Evolutionary conservation across 1,140 invertebrate species (phyloP), one percentile per base, ranked within the genome.

Genomic region (Agrypnia vestita): DNA sequence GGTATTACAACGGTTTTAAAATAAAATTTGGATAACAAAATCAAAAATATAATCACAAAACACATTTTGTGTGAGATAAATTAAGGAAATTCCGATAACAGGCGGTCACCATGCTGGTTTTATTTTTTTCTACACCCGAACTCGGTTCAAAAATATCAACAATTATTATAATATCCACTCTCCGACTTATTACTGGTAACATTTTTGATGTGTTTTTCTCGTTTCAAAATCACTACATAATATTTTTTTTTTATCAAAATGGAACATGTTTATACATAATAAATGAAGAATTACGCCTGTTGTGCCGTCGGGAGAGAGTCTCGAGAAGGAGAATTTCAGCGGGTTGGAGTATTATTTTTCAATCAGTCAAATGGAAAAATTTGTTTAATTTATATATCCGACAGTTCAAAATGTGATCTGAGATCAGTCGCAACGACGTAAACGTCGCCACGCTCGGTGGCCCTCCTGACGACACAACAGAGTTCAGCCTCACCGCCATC

Each of bases 91-190:
- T 21, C 19, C 13, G 35, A 64, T n/a, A 43, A 35, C 35, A 15
- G 49, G 49, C 11, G 35, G 73, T 61, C 73, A 75, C 35, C 55
- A 74, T 51, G 61, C 19, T 17, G 53, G 73, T 55, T 19, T 61
- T 17, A 44, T 17, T 71, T 71, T n/a, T 55, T 15, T 55, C 25
- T n/a, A 75, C 25, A n/a, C 72, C 46, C 76, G 35, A 15, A 71
- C 67, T 62, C 78, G 72, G 78, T 55, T 78, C 73, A 81, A 81
- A 78, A 81, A 79, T 82, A 78, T 80, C 74, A 81, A 82, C 77
- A 82, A 76, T 67, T 76, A 76, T 61, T 76, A 79, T 81, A 78
- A 78, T 69, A 78, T 75, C 44, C 61, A 51, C 67, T 62, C 44
- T 59, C 55, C 59, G 21, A 21, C 43, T 76, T 47, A 21, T 55